A percentile compares a stretch with the other conserved stretches of the same genome.
Evolutionary conservation across 2,888 invertebrate genomes (phyloP).

Genomic region (Folsomia candida): DNA sequence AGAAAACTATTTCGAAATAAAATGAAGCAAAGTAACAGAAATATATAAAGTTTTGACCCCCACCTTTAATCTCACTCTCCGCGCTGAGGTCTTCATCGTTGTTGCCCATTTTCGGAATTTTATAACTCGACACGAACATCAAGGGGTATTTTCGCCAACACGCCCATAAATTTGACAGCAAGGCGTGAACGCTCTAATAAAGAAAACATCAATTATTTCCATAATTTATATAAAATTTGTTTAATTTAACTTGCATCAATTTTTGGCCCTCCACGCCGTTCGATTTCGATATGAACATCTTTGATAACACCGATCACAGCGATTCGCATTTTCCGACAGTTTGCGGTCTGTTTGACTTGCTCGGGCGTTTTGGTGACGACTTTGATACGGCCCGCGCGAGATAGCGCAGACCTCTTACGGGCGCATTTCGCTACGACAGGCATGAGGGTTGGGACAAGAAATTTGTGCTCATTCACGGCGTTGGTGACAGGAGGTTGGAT

Average conservation of each 20-base stretch:
- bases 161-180: background rate
- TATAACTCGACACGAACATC: background rate
- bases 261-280: background rate
- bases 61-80: slow-evolving; percentile 2
- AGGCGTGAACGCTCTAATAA: background rate
- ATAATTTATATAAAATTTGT: background rate
- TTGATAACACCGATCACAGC: slow-evolving; percentile 1
- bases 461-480: too few species aligned
- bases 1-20: too few species aligned
- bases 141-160: slow-evolving; percentile 9
- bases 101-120: background rate
- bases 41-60: background rate
- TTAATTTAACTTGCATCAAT: background rate
- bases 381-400: too few species aligned
- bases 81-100: slow-evolving; percentile 1
- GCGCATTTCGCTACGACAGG: too few species aligned
- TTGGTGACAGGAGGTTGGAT: too few species aligned
- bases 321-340: slow-evolving; percentile 1
- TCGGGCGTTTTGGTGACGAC: too few species aligned
- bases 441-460: too few species aligned
- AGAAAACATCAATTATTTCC: background rate
- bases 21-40: too few species aligned
- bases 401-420: too few species aligned
- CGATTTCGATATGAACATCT: background rate
- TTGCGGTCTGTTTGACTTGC: background rate